Evolutionary conservation across 2,888 invertebrate species (phyloP).

Genomic region (Ochlodes sylvanus): DNA sequence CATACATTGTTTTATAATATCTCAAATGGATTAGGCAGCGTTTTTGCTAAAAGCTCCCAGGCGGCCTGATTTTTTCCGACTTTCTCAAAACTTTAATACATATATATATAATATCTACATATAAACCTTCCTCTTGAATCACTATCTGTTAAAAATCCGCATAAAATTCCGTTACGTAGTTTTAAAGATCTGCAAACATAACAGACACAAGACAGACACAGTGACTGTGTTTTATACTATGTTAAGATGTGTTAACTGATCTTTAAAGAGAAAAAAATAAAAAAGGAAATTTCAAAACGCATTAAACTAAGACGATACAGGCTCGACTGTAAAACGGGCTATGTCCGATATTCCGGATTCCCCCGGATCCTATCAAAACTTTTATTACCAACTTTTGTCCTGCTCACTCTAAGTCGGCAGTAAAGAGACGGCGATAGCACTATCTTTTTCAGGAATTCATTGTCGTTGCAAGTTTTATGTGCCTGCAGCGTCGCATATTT

Average conservation of each 20-base stretch:
- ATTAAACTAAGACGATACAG: constrained; percentile 76
- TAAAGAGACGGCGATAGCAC: constrained; percentile 74
- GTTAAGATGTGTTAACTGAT: not conserved
- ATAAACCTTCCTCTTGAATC: too few relatives aligned
- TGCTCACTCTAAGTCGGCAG: constrained; percentile 65
- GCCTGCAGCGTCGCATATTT: constrained; percentile 78
- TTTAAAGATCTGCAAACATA: too few relatives aligned
- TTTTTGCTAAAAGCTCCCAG: too few relatives aligned
- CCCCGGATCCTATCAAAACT: constrained; percentile 80
- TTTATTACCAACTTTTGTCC: constrained; percentile 79
- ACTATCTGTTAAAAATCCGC: too few relatives aligned
- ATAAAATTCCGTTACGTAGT: too few relatives aligned
- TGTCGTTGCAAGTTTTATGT: constrained; percentile 81
- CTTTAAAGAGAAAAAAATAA: constrained; percentile 59
- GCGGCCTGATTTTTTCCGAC: too few relatives aligned
- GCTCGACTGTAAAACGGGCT: constrained; percentile 70
- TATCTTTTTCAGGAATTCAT: constrained; percentile 84
- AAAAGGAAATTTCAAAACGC: constrained; percentile 68
- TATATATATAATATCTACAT: too few relatives aligned
- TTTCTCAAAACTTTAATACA: too few relatives aligned
- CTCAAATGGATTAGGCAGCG: too few relatives aligned
- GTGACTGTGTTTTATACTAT: too few relatives aligned
- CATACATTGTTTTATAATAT: too few relatives aligned
- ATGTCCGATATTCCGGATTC: constrained; percentile 79
- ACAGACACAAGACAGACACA: too few relatives aligned